Conservation (phyloP, 2,113 vertebrate species). For the Tretioscincus oriximinensis region DNA sequence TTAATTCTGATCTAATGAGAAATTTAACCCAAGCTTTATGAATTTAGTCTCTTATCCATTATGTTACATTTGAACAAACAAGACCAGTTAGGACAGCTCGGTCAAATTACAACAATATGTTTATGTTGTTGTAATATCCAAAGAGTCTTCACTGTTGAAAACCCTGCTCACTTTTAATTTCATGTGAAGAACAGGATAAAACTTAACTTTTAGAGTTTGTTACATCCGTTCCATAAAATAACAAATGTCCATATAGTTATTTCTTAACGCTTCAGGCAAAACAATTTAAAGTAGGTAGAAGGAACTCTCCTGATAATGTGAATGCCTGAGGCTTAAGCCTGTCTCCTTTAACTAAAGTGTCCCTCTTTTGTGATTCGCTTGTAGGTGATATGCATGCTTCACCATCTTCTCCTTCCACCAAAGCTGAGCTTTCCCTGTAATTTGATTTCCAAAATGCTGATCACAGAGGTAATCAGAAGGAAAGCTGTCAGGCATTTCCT, state of each 20-base stretch:
- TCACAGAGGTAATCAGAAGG: constrained; percentile 29
- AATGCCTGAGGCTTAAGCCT: constrained; percentile 28
- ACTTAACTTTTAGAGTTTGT: neutral
- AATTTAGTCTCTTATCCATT: neutral
- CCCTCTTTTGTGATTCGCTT: constrained; percentile 9
- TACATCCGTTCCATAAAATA: neutral
- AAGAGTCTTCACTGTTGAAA: neutral
- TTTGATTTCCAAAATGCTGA: constrained; percentile 50
- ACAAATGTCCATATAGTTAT: constrained; percentile 5
- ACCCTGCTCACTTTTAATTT: neutral
- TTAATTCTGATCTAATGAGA: neutral
- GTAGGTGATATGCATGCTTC: constrained; percentile 14
- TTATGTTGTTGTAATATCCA: neutral
- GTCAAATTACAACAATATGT: neutral
- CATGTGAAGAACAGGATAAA: neutral
- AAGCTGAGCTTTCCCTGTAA: constrained; percentile 38
- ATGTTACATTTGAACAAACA: neutral
- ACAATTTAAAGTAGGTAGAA: constrained; percentile 47
- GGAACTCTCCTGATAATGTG: constrained; percentile 32
- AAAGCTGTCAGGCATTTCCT: neutral
- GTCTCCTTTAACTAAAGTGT: constrained; percentile 42
- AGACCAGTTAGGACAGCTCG: neutral
- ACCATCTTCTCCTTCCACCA: constrained; percentile 4
- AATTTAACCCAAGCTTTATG: neutral
- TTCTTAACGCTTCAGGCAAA: constrained; percentile 44